phyloP scores from a whole-genome alignment of 2,888 invertebrate genomes.

The Xestia sexstrigata region DNA sequence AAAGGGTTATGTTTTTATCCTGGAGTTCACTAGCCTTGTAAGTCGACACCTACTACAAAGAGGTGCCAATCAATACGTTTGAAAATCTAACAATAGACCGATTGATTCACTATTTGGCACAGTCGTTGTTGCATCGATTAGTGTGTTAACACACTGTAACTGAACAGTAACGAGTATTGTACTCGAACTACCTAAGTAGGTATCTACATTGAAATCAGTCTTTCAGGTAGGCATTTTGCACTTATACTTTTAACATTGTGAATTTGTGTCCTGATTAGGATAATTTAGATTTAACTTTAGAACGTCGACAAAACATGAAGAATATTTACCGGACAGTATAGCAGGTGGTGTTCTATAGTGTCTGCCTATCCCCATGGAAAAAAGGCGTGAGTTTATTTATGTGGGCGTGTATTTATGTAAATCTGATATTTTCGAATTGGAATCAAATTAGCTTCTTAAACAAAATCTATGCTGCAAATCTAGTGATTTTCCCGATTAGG shows the following conservation, averaged over 20 bases:
- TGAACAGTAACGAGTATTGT: no score
- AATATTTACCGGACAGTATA: not conserved
- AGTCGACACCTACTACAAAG: not conserved
- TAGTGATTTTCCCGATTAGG: not conserved
- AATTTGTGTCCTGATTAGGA: not conserved
- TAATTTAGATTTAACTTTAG: not conserved
- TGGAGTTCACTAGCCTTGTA: not conserved
- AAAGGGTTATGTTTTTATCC: not conserved
- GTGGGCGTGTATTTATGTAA: no score
- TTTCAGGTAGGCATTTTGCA: not conserved
- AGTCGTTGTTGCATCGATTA: conserved; percentile 20
- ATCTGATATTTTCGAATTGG: not conserved
- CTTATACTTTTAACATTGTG: not conserved
- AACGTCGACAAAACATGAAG: not conserved
- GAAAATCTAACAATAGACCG: conserved; percentile 55
- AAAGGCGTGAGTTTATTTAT: no score
- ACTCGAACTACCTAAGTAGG: not conserved
- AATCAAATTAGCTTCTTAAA: not conserved
- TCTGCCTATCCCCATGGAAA: no score
- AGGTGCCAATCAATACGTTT: conserved; percentile 44
- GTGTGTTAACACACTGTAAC: conserved; percentile 26
- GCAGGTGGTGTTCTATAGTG: not conserved
- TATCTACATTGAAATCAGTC: not conserved
- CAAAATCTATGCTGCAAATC: not conserved
- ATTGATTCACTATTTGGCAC: conserved; percentile 61